These are phyloP conservation scores for Salminus brasiliensis DNA, from an alignment of 2,113 vertebrate species.

Conservation along the genomic window DNA sequence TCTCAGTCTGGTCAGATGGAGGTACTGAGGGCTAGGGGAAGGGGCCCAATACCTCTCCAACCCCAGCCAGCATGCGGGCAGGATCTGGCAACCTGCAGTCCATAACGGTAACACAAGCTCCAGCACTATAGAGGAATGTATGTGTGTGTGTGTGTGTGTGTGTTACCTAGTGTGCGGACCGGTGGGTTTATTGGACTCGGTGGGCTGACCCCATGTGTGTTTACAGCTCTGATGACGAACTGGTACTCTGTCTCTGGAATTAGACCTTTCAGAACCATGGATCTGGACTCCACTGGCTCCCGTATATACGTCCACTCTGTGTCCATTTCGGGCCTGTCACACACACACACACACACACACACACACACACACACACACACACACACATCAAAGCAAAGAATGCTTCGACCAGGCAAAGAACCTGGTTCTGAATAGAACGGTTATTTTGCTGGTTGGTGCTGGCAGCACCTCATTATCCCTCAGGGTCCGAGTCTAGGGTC, in stretches of 20 bases:
- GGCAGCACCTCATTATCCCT: neutral
- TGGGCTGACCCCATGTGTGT: conserved; percentile 81
- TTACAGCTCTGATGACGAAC: conserved; percentile 86
- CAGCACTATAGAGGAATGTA: conserved; percentile 54
- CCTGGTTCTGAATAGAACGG: no score
- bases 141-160: conserved; percentile 39
- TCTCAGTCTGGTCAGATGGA: neutral
- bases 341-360: conserved; percentile 27
- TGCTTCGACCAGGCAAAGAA: neutral
- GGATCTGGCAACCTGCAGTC: neutral
- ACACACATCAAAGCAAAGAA: neutral
- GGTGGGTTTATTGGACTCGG: conserved; percentile 80
- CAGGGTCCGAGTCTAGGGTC: neutral
- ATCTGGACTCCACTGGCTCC: conserved; percentile 86
- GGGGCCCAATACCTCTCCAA: no score
- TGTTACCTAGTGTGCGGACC: conserved; percentile 84
- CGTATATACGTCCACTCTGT: conserved; percentile 87
- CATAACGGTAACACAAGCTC: neutral
- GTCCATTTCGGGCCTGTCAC: conserved; percentile 86
- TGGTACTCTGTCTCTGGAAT: conserved; percentile 87
- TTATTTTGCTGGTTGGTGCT: no score
- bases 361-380: conserved; percentile 24
- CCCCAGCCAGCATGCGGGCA: neutral
- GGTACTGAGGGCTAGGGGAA: neutral
- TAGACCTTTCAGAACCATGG: conserved; percentile 92